Evolutionary conservation across 92 coral and sea anemone genomes (phyloP), one percentile per base, ranked within the genome.

Genomic region (Paragorgia papillata): DNA sequence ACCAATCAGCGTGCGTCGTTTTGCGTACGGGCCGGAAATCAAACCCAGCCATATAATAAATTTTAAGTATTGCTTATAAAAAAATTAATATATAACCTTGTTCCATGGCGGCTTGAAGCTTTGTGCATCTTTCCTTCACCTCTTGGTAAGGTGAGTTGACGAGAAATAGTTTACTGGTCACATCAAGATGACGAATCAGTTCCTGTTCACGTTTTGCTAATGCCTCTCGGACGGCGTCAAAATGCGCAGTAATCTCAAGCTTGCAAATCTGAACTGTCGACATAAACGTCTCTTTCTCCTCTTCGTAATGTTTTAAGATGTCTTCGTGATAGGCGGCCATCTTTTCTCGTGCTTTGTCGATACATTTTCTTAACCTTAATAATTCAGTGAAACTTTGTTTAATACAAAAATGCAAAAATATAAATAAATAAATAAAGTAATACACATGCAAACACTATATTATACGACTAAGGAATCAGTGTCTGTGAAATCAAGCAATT

Each of bases 251-350:
- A 12, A 68, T 68, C 46, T 68, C 75, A 10, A 68, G 60, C n/a
- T 68, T 68, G 21, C 75, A 68, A 68, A 68, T 68, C 35, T 68
- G 75, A 9, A 68, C 75, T 25, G 75, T 68, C 3, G 75, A 68
- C 75, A 68, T 27, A 27, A 68, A 68, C 27, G 59, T 37, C 30
- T 68, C 75, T 18, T 68, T 68, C 18, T 68, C 75, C 22, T 68
- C 75, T 40, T 68, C 75, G 58, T 44, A 68, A 53, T 33, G 27
- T 19, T 68, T 68, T 3, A 68, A 21, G 15, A 68, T 59, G 1
- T 49, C 59, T 68, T 68, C 75, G 24, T 68, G 59, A 44, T 68
- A 68, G 39, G 57, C 7, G 12, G 59, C 59, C 59, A 68, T 25
- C 10, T 46, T 68, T 24, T 68, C 75, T 12, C 75, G 54, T 9